Base-by-base conservation (phyloP, 2,888 invertebrate genomes). In the Teinopalpus imperialis region DNA sequence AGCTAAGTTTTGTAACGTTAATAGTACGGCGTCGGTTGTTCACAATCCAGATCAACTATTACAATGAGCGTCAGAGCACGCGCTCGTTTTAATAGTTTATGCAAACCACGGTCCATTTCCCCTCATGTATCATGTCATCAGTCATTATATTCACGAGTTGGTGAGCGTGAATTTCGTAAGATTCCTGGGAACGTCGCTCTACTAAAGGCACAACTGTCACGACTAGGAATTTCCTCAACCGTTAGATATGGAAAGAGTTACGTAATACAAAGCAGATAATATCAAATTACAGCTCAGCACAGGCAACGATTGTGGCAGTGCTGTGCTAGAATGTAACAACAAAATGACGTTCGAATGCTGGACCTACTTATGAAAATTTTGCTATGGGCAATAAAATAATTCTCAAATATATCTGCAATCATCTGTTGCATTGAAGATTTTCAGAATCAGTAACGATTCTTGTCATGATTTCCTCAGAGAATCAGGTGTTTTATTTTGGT, bases 61-160 rank as follows among this genome's bases (percentile, higher is more conserved):
- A 74, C 69, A 73, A 67, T 66, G 69, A 81, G 74, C 81, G 76
- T 77, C 79, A 74, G 77, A 66, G 57, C 67, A 69, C 62, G 70
- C 65, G 59, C 52, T 57, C 59, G 70, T 76, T n/a, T n/a, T n/a
- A n/a, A n/a, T n/a, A n/a, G n/a, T n/a, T 78, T 76, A 80, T 80
- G 78, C 74, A 77, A 83, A 81, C 75, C 70, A 73, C 73, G 63
- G 62, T 57, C 66, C 65, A 69, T 74, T 74, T 72, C 68, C 72
- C 67, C 4, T 68, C 66, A 57, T 66, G 69, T 67, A 71, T 65
- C 72, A 73, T 71, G 70, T 66, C n/a, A n/a, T n/a, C 69, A 64
- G 73, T 74, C 72, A 82, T 83, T 81, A 81, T 61, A 69, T 72
- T 56, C 51, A 24, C 44, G 49, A 45, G 51, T 51, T 49, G 52